Evolutionary conservation across 2,888 invertebrate genomes (phyloP), one percentile per base, ranked within the genome.

Genomic region (Tenodera sinensis): DNA sequence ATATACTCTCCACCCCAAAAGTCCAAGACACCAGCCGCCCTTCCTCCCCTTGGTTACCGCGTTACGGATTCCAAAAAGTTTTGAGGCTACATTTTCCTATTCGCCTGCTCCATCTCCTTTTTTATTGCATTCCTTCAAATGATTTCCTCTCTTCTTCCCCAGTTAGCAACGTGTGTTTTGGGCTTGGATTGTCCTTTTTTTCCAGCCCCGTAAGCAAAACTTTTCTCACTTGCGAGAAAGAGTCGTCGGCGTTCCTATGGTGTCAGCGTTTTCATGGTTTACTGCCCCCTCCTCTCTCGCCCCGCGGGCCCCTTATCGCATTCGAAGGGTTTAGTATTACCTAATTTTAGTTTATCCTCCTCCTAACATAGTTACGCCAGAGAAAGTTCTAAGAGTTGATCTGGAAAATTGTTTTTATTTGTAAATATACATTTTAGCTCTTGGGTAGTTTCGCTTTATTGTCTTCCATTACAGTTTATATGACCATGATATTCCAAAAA

Each of bases 171-270:
- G 84, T 84, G 84, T 84, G 34, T 87, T 87, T 83, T 28, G 87
- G 71, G 81, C 82, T 71, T 30, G 30, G 87, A 87, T 87, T 87
- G 87, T 87, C 25, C 20, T 25, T 71, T 87, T 87, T 87, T 84
- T 83, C 83, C 83, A 87, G 87, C 83, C 42, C 87, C 28, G 82
- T 87, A 87, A 87, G 87, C 87, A 87, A 83, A 87, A 87, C 34
- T 87, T 87, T 87, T 87, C 87, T 87, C 81, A 85, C 86, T 71
- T 71, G 54, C 54, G 54, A 71, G 54, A 71, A 71, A 86, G 86
- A 71, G 30, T 71, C 86, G 54, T 71, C 54, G 20, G 54, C 54
- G 54, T 71, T 71, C 81, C 25, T 81, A 86, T 30, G 28, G 83
- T 87, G 87, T 87, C 87, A 87, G 87, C 87, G 83, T 34, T 87